A percentile compares a stretch with the other conserved stretches of the same genome.
Conservation (phyloP, 2,113 vertebrate species). For the Engraulis encrasicolus region DNA sequence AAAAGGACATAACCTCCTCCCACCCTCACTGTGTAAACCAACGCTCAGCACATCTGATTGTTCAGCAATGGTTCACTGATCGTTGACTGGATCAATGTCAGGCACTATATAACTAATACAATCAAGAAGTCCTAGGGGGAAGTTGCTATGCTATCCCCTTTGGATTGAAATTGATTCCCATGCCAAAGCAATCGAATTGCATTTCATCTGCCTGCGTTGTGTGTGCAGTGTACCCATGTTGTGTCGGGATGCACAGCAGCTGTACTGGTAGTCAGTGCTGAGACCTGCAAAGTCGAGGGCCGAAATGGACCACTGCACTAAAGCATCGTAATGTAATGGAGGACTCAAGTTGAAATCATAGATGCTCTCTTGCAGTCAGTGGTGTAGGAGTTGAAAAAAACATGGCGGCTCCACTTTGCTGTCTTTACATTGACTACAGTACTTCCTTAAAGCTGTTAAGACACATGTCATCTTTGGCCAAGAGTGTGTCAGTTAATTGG, state of each 20-base stretch:
- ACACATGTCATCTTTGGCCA: background rate
- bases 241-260: background rate
- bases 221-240: background rate
- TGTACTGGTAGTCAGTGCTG: background rate
- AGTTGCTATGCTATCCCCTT: background rate
- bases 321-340: background rate
- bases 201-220: slow-evolving; percentile 3
- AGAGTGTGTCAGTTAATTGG: background rate
- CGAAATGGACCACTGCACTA: background rate
- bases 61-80: background rate
- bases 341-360: background rate
- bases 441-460: slow-evolving; percentile 8
- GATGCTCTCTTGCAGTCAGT: background rate
- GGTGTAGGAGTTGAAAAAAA: background rate
- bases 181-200: background rate
- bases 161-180: background rate
- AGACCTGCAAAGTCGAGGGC: background rate
- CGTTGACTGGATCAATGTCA: background rate
- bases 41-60: background rate
- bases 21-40: no score
- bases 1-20: no score
- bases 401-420: background rate
- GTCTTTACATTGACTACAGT: background rate
- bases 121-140: background rate
- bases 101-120: background rate